Percentiles rank a stretch among this genome's conserved stretches.
These are phyloP conservation scores for Nebria ingens DNA, from an alignment of 1,140 invertebrate species.

Conservation along the genomic window DNA sequence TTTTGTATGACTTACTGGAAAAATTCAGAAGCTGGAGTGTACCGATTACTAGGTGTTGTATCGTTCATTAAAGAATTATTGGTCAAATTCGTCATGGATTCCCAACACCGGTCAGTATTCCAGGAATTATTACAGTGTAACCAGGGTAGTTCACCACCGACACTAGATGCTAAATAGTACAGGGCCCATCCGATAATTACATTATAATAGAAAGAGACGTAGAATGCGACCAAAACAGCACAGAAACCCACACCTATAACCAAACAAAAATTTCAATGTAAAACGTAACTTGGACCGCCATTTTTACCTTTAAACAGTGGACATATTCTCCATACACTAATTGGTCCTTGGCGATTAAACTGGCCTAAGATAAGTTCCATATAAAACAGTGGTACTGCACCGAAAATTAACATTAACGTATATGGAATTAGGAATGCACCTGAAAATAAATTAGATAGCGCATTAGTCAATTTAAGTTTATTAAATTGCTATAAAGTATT, in stretches of 20 bases:
- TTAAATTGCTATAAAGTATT: too few relatives aligned
- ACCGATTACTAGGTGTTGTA: conserved; percentile 33
- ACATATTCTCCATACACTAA: conserved; percentile 73
- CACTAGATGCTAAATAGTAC: conserved; percentile 66
- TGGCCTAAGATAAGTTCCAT: conserved; percentile 77
- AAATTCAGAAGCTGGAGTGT: conserved; percentile 56
- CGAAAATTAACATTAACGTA: conserved; percentile 59
- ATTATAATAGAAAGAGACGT: conserved; percentile 88
- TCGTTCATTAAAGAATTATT: conserved; percentile 16
- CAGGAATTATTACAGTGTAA: conserved; percentile 71
- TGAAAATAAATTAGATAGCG: conserved; percentile 36
- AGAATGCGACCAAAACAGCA: conserved; percentile 81
- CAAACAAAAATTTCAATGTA: neutral
- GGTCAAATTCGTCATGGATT: conserved; percentile 26
- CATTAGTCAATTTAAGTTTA: too few relatives aligned
- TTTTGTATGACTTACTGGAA: conserved; percentile 46
- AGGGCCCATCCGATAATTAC: conserved; percentile 83
- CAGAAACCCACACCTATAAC: conserved; percentile 78
- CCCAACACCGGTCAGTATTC: conserved; percentile 67
- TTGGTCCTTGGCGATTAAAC: conserved; percentile 67
- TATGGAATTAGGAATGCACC: conserved; percentile 60
- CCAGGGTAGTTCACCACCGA: conserved; percentile 65
- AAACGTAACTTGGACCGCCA: neutral
- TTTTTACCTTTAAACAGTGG: conserved; percentile 76
- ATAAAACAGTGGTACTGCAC: conserved; percentile 76